Evolutionary conservation across 1,140 invertebrate species (phyloP).

Genomic region (Trichogramma pretiosum): DNA sequence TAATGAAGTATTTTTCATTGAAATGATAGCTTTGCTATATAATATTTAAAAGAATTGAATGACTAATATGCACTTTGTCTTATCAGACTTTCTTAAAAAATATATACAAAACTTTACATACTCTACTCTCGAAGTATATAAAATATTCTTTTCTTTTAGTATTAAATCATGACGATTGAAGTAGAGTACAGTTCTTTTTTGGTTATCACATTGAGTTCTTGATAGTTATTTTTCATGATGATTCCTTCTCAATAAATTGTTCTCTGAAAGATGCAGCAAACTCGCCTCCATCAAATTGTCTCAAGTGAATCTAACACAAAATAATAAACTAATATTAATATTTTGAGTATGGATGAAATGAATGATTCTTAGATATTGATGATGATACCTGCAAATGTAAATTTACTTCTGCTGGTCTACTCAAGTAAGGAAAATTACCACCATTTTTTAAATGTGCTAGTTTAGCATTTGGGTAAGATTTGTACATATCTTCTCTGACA

Average conservation of each 20-base stretch:
- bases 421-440: conserved; percentile 87
- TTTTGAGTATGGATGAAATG: background rate
- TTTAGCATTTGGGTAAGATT: conserved; percentile 81
- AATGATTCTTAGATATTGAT: background rate
- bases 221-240: background rate
- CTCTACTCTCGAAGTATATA: too few relatives aligned
- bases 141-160: too few relatives aligned
- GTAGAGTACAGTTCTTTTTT: too few relatives aligned
- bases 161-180: too few relatives aligned
- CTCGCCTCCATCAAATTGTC: conserved; percentile 50
- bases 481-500: conserved; percentile 75
- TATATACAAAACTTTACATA: too few relatives aligned
- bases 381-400: conserved; percentile 72
- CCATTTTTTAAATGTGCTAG: conserved; percentile 80
- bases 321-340: background rate
- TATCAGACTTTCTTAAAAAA: too few relatives aligned
- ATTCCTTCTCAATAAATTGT: background rate
- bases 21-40: too few relatives aligned
- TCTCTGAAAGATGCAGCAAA: conserved; percentile 31
- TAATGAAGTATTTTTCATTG: too few relatives aligned
- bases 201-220: too few relatives aligned
- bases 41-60: too few relatives aligned
- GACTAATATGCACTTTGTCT: too few relatives aligned
- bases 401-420: conserved; percentile 82
- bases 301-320: conserved; percentile 48